Percentiles rank a stretch among this genome's conserved stretches.
Evolutionary conservation across 2,888 invertebrate genomes (phyloP).

Genomic region (Doris montereyensis): DNA sequence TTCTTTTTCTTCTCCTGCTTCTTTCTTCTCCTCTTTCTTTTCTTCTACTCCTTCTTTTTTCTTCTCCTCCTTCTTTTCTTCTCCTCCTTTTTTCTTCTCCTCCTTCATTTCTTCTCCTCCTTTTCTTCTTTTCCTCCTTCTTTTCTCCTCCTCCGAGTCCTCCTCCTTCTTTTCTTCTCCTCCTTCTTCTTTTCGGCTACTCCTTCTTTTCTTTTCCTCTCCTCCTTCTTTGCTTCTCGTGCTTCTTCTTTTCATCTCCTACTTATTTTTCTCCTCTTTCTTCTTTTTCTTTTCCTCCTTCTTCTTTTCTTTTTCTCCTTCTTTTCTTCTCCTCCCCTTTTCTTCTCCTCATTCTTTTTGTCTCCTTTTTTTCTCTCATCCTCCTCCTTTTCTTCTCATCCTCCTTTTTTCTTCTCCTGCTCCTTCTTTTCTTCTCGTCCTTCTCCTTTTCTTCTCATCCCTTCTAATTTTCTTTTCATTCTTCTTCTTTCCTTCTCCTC

Average conservation of each 20-base stretch:
- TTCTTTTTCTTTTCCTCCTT: neutral
- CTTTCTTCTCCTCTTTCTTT: neutral
- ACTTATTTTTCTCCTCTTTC: neutral
- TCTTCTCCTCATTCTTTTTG: neutral
- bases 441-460: neutral
- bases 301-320: slow-evolving; percentile 4
- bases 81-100: neutral
- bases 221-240: neutral
- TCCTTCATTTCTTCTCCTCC: neutral
- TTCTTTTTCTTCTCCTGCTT: neutral
- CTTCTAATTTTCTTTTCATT: neutral
- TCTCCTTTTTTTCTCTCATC: neutral
- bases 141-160: neutral
- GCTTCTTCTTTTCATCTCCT: neutral
- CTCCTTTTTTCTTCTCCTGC: neutral
- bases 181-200: neutral
- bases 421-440: neutral
- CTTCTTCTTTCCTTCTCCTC: neutral
- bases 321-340: slow-evolving; percentile 2
- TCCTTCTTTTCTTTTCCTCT: neutral
- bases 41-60: no score
- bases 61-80: neutral
- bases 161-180: neutral
- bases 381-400: neutral
- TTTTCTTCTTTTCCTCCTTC: neutral